Percentiles rank a stretch among this genome's conserved stretches.
Conservation (phyloP, 2,113 vertebrate genomes). For the Crocuta crocuta region DNA sequence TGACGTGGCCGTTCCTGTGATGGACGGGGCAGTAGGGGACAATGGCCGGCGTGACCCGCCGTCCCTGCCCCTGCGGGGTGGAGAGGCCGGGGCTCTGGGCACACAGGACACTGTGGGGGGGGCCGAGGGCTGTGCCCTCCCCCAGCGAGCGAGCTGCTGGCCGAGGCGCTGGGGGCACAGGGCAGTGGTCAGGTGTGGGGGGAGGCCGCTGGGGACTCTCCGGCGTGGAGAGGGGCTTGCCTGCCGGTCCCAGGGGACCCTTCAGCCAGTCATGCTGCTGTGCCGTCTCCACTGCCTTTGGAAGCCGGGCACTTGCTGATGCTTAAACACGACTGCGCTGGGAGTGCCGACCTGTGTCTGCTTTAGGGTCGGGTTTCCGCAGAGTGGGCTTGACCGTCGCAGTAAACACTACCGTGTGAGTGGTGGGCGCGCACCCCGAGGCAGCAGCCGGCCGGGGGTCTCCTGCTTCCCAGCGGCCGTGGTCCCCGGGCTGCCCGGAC, state of each 20-base stretch:
- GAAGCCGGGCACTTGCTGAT: no score
- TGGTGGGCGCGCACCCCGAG: fast-evolving
- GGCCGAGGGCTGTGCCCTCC: not conserved
- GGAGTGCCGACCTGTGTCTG: not conserved
- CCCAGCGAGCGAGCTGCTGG: not conserved
- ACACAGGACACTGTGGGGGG: not conserved
- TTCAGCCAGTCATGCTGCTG: not conserved
- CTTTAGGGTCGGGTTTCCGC: fast-evolving
- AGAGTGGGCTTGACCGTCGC: fast-evolving
- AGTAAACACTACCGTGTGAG: fast-evolving
- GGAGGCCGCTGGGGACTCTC: not conserved
- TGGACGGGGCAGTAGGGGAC: fast-evolving
- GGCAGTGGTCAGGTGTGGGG: fast-evolving
- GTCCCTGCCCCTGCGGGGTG: fast-evolving
- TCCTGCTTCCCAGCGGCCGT: not conserved
- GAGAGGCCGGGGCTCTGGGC: not conserved
- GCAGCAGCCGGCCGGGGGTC: not conserved
- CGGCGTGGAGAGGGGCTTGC: no score
- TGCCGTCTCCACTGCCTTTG: no score
- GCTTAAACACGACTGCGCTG: not conserved
- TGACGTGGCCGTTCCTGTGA: fast-evolving
- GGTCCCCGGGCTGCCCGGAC: not conserved
- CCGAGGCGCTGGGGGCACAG: not conserved
- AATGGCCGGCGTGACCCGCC: fast-evolving
- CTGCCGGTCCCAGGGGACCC: fast-evolving